Evolutionary conservation across 2,888 invertebrate genomes (phyloP), one percentile per base, ranked within the genome.

Genomic region (Palloptera scutellata): DNA sequence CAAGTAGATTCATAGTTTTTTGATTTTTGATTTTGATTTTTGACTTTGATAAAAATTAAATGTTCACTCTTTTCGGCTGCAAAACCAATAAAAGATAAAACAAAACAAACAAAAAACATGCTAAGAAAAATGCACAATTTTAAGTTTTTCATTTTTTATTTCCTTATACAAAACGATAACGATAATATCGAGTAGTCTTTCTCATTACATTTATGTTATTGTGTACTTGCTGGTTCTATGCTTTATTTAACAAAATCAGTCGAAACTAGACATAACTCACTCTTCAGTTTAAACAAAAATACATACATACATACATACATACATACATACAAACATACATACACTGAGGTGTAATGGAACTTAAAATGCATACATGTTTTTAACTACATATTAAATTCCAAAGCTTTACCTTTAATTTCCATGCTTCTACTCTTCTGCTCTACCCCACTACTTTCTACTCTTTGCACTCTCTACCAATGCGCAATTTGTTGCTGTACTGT

Each of bases 81-180:
- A 30, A 30, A 30, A 30, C 30, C 30, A 19, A n/a, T n/a, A n/a
- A n/a, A n/a, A n/a, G n/a, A n/a, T n/a, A n/a, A 45, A 61, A 70
- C 71, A 53, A 45, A 67, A 66, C 70, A 71, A 73, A 68, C 73
- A 15, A 42, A 59, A 2, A 59, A 30, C 15, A 42, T 43, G 15
- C 15, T 54, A 57, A 42, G 19, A 64, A 66, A 70, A 74, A 72
- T 75, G 77, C 71, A 75, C 75, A 75, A 70, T 74, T 73, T 73
- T 78, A 70, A 75, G 74, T 78, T 79, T 76, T 77, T 75, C 73
- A 73, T 74, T 77, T 78, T 73, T 76, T 73, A 72, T 78, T 78
- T 77, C 73, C 75, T 74, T 74, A 72, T 73, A 69, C 62, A 45
- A 42, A 20, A 15, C 6, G 30, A n/a, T 48, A 20, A 15, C 6